Evolutionary conservation across 2,797 vertebrate genomes (phyloP), one percentile per base, ranked within the genome.

Genomic region (Lophotriccus pileatus): DNA sequence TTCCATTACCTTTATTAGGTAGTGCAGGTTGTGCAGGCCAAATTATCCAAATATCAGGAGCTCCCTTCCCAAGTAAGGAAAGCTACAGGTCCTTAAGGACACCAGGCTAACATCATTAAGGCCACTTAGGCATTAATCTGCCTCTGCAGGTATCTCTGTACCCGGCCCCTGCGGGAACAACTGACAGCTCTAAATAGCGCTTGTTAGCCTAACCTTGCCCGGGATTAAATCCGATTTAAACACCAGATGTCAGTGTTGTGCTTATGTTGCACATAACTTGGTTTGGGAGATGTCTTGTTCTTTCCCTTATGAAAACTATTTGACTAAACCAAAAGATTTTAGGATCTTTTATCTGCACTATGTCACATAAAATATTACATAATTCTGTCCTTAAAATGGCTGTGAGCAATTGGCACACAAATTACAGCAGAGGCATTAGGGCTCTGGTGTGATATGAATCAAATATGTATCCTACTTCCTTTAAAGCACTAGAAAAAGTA

Each of bases 171-270:
- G 8, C 10, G 36, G 30, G 18, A 64, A 53, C 63, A 37, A 44
- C 83, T 15, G 70, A 39, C 63, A 24, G 44, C 19, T 22, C 50
- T 32, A 16, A 59, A 8, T 30, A 52, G 13, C 16, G 1, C 30
- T 59, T 13, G 7, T 11, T 76, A 62, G 53, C 37, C 20, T 52
- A 56, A 32, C 17, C 2, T 17, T 10, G 59, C 4, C 23, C 36
- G 19, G 41, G 68, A 53, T 64, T 67, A 60, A 91, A 79, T 84
- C 68, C 3, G 28, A 41, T 83, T 70, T 88, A 73, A 95, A 95
- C 98, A 97, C 95, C 97, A 98, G 98, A 94, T 98, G 98, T 97
- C 98, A 98, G 96, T 97, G 92, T 98, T 98, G 97, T 44, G 97
- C 97, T 97, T 93, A 88, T 60, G 91, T 98, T 98, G 73, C 79